These are phyloP conservation scores for Dolichallabes microphthalmus DNA, from an alignment of 2,113 vertebrate species.

Conservation along the genomic window DNA sequence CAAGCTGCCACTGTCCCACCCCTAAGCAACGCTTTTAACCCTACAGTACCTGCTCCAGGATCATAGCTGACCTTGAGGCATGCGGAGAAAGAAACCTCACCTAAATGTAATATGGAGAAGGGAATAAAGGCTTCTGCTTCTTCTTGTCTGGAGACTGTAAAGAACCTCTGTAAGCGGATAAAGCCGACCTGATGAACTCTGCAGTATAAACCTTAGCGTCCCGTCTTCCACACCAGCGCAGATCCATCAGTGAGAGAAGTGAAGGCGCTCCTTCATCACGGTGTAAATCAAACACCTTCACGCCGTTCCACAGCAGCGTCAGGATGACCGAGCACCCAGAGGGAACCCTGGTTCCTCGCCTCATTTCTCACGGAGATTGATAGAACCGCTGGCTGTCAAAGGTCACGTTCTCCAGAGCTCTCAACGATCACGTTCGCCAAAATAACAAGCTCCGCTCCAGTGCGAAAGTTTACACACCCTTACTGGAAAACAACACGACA, in stretches of 20 bases:
- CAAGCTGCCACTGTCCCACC: background rate
- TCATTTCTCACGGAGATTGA: background rate
- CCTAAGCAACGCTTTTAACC: background rate
- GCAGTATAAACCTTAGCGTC: background rate
- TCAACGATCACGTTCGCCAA: background rate
- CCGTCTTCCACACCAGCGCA: background rate
- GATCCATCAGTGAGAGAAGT: background rate
- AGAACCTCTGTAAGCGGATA: background rate
- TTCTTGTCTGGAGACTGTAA: background rate
- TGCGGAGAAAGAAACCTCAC: background rate
- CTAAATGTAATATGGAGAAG: background rate
- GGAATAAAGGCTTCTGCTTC: background rate
- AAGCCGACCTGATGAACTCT: background rate
- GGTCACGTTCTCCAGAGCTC: background rate
- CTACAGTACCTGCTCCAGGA: background rate
- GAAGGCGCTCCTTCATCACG: background rate
- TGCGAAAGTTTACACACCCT: background rate
- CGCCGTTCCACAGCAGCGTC: background rate
- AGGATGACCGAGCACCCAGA: background rate
- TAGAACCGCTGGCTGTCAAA: background rate
- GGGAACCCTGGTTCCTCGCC: background rate
- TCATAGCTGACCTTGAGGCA: background rate
- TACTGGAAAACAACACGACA: background rate
- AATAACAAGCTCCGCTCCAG: background rate
- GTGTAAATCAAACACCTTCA: background rate